Conservation (phyloP, 2,797 vertebrate species). For the Bufotes viridis region DNA sequence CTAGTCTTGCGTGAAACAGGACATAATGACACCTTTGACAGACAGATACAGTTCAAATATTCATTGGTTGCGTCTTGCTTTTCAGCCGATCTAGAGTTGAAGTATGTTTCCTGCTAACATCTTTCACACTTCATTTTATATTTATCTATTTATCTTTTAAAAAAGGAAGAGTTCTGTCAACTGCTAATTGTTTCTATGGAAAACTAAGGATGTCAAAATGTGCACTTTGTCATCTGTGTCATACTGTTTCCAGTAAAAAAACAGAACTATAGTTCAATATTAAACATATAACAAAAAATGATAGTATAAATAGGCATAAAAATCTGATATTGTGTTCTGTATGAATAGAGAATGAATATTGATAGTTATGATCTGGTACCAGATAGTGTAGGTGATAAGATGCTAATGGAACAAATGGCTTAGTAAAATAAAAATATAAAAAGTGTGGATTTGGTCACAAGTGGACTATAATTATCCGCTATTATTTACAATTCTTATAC, state of each 20-base stretch:
- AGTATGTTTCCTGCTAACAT: not conserved
- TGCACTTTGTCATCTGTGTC: not conserved
- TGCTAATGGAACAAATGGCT: too few species aligned
- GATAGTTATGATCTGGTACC: too few species aligned
- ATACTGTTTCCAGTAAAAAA: not conserved
- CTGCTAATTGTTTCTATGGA: not conserved
- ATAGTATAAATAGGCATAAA: too few species aligned
- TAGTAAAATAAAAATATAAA: too few species aligned
- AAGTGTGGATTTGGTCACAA: too few species aligned
- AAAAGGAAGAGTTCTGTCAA: not conserved
- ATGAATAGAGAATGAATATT: too few species aligned
- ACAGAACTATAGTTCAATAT: not conserved
- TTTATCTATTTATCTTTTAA: not conserved
- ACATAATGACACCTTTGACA: slow-evolving; percentile 1
- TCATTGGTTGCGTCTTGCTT: not conserved
- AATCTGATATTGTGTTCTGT: too few species aligned
- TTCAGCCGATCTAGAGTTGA: not conserved
- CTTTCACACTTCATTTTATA: not conserved
- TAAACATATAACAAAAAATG: too few species aligned
- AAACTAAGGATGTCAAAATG: not conserved
- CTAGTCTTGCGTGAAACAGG: not conserved
- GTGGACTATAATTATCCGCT: too few species aligned
- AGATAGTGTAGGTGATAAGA: too few species aligned
- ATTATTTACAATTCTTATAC: too few species aligned
- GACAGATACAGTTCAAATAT: not conserved